A percentile compares a stretch with the other conserved stretches of the same genome.
Conservation (phyloP, 2,113 vertebrate genomes). For the Lepus europaeus region DNA sequence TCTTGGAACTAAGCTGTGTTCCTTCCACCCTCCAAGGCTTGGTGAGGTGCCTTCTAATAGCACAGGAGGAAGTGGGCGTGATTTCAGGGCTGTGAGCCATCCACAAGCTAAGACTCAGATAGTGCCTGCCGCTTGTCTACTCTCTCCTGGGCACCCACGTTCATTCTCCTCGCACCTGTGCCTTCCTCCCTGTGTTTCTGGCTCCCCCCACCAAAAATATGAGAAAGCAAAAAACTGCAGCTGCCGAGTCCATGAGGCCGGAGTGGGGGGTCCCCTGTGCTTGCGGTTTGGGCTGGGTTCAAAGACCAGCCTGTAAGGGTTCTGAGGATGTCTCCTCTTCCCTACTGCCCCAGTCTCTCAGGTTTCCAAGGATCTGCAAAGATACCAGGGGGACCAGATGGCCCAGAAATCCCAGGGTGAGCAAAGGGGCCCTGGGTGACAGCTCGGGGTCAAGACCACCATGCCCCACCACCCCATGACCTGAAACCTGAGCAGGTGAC, state of each 20-base stretch:
- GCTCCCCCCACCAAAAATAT: background rate
- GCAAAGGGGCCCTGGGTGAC: background rate
- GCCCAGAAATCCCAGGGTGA: constrained; percentile 69
- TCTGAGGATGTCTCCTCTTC: background rate
- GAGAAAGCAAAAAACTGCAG: background rate
- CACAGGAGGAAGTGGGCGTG: background rate
- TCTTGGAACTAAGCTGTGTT: background rate
- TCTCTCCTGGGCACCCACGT: background rate
- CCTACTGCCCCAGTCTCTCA: constrained; percentile 58
- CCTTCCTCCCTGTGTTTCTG: background rate
- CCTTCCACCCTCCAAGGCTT: background rate
- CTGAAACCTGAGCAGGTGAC: background rate
- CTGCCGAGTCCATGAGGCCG: background rate
- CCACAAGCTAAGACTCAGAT: background rate
- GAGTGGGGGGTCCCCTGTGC: background rate
- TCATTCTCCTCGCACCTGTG: background rate
- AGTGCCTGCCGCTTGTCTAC: background rate
- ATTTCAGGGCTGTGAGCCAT: background rate
- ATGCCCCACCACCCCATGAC: background rate
- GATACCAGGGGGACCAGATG: constrained; percentile 39
- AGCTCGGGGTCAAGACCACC: background rate
- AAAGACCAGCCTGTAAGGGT: background rate
- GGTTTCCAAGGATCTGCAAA: constrained; percentile 68
- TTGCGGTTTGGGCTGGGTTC: background rate
- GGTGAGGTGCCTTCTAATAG: background rate